Base-by-base conservation (phyloP, 2,113 vertebrate species). In the Suncus etruscus region DNA sequence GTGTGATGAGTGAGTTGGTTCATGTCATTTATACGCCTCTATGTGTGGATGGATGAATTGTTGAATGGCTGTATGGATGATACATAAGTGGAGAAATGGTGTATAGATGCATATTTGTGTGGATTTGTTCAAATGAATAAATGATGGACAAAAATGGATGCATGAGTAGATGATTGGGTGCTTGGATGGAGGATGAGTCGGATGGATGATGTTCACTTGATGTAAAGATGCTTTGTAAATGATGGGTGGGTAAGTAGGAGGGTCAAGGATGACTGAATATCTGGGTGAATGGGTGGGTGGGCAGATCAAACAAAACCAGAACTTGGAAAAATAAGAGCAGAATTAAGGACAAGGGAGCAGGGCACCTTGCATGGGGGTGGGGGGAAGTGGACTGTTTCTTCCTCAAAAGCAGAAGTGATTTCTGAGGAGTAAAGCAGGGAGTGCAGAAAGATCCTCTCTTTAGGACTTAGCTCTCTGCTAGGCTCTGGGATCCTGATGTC, bases 271-370 rank as follows among this genome's bases (percentile, higher is more conserved):
- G 8, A 24, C 7, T 39, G 39, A 7, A 11, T 29, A 51, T 5
- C 11, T n/a, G 11, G 10, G 8, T n/a, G 25, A 7, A 8, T 48
- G 20, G 51, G 25, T 12, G 6, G 16, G 4, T 61, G 18, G 58
- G 16, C 18, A 22, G 58, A 20, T 54, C n/a, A 25, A 50, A 48
- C 27, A 24, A 54, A 66, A 63, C 31, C 39, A 48, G 25, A 77
- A 70, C 58, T 61, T 58, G 58, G 45, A 47, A 18, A 76, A 63
- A 79, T 1, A 14, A 51, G n/a, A 66, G 14, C 11, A 39, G 29
- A 63, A 73, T 29, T 6, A 27, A 48, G 16, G 15, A 11, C 1
- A 0, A 0, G 61, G 39, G 63, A 16, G 66, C 0, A 3, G 25
- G 22, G 2, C 2, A 14, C 50, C 75, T 18, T 18, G 24, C 29